Base-by-base conservation (phyloP, 1,140 invertebrate species). In the Dryas iulia region DNA sequence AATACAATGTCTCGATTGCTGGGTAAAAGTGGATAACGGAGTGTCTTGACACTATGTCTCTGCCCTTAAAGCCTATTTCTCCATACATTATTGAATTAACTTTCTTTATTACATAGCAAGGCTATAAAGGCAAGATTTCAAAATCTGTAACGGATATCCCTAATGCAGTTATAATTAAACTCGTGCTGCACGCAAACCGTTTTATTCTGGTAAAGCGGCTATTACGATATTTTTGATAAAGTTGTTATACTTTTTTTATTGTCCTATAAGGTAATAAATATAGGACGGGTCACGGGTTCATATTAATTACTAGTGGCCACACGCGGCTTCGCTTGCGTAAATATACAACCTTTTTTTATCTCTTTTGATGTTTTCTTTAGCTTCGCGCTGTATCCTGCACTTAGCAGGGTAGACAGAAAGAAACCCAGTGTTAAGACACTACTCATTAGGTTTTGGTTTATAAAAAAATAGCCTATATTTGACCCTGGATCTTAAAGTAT, bases 181-280 rank as follows among this genome's bases (percentile, higher is more conserved):
- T 35, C 39, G 59, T 62, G 59, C 59, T 0, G 39, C 59, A 62
- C 59, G 59, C 59, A 12, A 62, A 61, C n/a, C 6, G 14, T 11
- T 62, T 52, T 53, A 52, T 52, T 59, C 18, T 7, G 8, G 14
- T 47, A 47, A 47, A 52, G 60, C 23, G 39, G 26, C 60, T 26
- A 62, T 30, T 52, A 52, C 24, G 56, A 21, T 57, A 47, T 35
- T 47, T 47, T 47, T 47, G 39, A 47, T 47, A 47, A 21, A 47
- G 39, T 21, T 47, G 39, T 21, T 47, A 3, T 21, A 47, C 21
- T 35, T 31, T 61, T 61, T 61, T 23, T 47, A n/a, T n/a, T n/a
- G n/a, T n/a, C n/a, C n/a, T n/a, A n/a, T n/a, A n/a, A n/a, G n/a
- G n/a, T n/a, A n/a, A n/a, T n/a, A n/a, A n/a, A n/a, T n/a, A n/a